Evolutionary conservation across 2,888 invertebrate genomes (phyloP).

Genomic region (Heteromyza rotundicornis): DNA sequence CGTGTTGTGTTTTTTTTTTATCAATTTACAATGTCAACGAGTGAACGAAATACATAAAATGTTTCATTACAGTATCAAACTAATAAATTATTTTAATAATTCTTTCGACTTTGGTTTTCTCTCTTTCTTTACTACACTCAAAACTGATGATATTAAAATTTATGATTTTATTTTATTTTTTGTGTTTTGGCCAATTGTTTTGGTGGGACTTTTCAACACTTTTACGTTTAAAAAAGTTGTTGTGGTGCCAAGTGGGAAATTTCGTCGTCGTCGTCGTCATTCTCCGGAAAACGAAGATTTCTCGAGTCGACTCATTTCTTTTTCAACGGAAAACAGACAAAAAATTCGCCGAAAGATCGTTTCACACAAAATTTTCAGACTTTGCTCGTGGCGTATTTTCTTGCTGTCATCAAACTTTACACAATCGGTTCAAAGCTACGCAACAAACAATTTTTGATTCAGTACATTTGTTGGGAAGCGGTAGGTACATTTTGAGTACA

Average conservation of each 20-base stretch:
- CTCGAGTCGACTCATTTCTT: not conserved
- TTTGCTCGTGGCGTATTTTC: too few species aligned
- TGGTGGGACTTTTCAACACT: constrained; percentile 3
- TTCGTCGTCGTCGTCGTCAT: constrained; percentile 31
- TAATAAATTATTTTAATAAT: constrained; percentile 46
- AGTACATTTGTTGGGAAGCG: too few species aligned
- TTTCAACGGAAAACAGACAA: not conserved
- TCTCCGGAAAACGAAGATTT: not conserved
- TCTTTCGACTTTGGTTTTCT: not conserved
- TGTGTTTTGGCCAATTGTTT: not conserved
- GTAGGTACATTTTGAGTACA: not conserved
- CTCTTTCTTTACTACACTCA: not conserved
- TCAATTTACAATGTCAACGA: too few species aligned
- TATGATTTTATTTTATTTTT: not conserved
- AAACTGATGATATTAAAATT: not conserved
- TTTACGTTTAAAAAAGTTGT: constrained; percentile 19
- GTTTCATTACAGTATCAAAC: constrained; percentile 41
- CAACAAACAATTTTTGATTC: too few species aligned
- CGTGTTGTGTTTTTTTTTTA: too few species aligned
- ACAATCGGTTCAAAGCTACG: too few species aligned
- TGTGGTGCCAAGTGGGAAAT: constrained; percentile 43
- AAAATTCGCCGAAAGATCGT: not conserved
- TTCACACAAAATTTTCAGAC: too few species aligned
- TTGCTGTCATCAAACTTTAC: too few species aligned
- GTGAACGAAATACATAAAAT: constrained; percentile 21